Conservation (phyloP, 2,888 invertebrate genomes). For the Rambutsinella grinnellia region DNA sequence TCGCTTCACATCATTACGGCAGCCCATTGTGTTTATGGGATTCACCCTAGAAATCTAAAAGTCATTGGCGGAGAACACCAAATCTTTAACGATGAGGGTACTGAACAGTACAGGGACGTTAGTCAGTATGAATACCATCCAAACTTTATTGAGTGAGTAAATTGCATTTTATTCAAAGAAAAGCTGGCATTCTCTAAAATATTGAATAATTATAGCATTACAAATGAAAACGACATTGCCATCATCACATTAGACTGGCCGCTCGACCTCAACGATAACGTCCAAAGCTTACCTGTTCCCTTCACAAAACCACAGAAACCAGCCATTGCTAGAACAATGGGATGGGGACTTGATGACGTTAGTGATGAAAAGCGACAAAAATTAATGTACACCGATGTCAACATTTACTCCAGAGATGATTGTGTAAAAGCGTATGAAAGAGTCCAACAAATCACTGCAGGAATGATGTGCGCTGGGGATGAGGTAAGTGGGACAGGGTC, state of each 20-base stretch:
- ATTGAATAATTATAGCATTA: too few relatives aligned
- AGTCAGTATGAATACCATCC: conserved; percentile 14
- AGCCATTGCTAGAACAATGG: conserved; percentile 66
- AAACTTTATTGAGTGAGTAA: conserved; percentile 31
- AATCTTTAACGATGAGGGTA: conserved; percentile 67
- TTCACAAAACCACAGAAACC: conserved; percentile 18
- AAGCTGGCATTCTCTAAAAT: too few relatives aligned
- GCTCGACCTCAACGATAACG: conserved; percentile 55
- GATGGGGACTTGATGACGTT: conserved; percentile 67
- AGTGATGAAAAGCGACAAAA: conserved; percentile 63
- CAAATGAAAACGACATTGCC: conserved; percentile 67
- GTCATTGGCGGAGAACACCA: conserved; percentile 68
- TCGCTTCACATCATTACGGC: conserved; percentile 64
- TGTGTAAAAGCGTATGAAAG: conserved; percentile 63
- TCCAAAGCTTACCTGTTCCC: conserved; percentile 31
- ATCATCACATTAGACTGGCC: conserved; percentile 65
- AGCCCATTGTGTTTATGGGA: conserved; percentile 67
- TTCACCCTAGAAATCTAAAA: conserved; percentile 58
- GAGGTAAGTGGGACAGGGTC: conserved; percentile 21
- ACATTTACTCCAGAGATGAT: conserved; percentile 60
- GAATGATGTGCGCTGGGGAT: conserved; percentile 55
- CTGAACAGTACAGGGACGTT: conserved; percentile 47
- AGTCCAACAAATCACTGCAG: conserved; percentile 11
- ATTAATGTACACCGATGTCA: conserved; percentile 66
- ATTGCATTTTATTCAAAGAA: too few relatives aligned